Evolutionary conservation across 1,140 invertebrate genomes (phyloP).

Genomic region (Pseudomyrmex cubaensis): DNA sequence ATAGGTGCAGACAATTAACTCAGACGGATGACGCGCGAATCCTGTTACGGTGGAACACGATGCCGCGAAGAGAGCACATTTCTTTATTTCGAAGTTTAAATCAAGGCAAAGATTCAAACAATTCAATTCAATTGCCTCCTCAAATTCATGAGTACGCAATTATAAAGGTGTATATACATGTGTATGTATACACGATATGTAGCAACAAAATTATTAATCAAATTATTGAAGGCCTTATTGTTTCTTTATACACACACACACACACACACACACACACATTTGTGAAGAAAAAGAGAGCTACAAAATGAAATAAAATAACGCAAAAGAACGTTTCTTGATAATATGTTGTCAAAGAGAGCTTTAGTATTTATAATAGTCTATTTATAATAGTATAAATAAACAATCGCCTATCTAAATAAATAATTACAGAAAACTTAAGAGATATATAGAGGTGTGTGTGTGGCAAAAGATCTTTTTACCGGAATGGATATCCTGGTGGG

Average conservation of each 20-base stretch:
- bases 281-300: background rate
- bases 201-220: background rate
- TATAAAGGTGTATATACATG: background rate
- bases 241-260: too few relatives aligned
- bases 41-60: slow-evolving; percentile 16
- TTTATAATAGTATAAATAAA: slow-evolving; percentile 36
- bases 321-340: too few relatives aligned
- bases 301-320: background rate
- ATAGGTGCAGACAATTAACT: slow-evolving; percentile 47
- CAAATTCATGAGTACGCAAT: background rate
- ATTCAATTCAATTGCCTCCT: slow-evolving; percentile 17
- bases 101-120: background rate
- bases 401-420: slow-evolving; percentile 22
- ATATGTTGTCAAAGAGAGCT: background rate
- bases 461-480: slow-evolving; percentile 35
- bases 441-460: too few relatives aligned
- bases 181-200: background rate
- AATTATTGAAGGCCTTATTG: too few relatives aligned
- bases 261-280: background rate
- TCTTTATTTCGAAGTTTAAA: background rate
- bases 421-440: slow-evolving; percentile 42
- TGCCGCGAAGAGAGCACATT: slow-evolving; percentile 32
- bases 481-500: background rate
- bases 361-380: slow-evolving; percentile 31
- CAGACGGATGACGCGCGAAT: background rate